Conservation (phyloP, 2,888 invertebrate species). For the Nyleta sp. region DNA sequence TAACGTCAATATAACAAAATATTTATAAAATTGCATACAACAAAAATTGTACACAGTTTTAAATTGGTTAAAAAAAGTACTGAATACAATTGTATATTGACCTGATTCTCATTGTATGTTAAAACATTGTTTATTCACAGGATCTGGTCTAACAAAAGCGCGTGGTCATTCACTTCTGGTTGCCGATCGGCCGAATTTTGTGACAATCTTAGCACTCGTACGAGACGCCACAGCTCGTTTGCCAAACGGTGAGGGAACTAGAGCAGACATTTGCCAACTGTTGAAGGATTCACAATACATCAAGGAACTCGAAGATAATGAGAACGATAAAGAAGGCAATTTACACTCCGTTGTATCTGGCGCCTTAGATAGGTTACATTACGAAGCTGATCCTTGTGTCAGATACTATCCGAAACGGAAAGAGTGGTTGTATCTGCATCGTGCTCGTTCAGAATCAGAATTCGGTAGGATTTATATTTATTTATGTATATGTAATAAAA, state of each 20-base stretch:
- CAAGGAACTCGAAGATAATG: constrained; percentile 81
- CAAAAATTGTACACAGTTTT: too few species aligned
- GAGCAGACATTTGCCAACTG: constrained; percentile 95
- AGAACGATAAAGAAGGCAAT: constrained; percentile 85
- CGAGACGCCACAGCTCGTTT: constrained; percentile 96
- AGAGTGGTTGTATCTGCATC: constrained; percentile 97
- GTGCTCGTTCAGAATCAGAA: constrained; percentile 86
- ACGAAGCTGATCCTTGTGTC: constrained; percentile 96
- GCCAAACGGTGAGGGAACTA: constrained; percentile 97
- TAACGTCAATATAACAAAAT: too few species aligned
- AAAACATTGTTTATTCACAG: constrained; percentile 41
- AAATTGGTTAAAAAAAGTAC: too few species aligned
- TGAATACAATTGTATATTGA: too few species aligned
- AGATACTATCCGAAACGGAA: constrained; percentile 96
- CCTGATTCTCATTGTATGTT: neutral
- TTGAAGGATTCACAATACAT: constrained; percentile 90
- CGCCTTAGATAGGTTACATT: constrained; percentile 94
- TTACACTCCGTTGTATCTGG: constrained; percentile 94
- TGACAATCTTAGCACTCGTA: constrained; percentile 95
- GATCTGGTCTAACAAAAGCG: constrained; percentile 84
- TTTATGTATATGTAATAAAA: neutral
- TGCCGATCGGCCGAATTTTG: constrained; percentile 93
- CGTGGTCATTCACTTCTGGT: constrained; percentile 93
- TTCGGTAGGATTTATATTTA: constrained; percentile 82
- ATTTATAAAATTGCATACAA: too few species aligned